phyloP scores from a whole-genome alignment of 1,140 invertebrate genomes.

The Bombus turneri region DNA sequence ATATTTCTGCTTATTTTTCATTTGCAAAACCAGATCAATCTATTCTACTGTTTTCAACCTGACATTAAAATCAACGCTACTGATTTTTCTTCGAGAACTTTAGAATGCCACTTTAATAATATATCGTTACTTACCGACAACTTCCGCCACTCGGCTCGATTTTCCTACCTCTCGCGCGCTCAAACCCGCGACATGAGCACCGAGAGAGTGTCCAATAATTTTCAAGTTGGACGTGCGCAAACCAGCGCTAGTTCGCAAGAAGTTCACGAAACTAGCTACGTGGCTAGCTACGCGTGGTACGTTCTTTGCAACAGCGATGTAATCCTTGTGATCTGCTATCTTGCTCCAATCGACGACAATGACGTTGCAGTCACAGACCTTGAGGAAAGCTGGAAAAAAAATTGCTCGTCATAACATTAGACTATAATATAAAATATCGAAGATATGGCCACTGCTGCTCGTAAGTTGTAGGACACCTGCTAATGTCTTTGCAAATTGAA shows the following conservation, averaged over 20 bases:
- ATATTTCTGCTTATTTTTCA: not conserved
- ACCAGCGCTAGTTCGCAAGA: slow-evolving; percentile 80
- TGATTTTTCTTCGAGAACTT: no score
- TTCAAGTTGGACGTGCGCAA: slow-evolving; percentile 84
- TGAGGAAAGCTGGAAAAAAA: slow-evolving; percentile 37
- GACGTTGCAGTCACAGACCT: slow-evolving; percentile 79
- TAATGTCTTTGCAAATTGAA: rapidly evolving
- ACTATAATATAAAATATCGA: no score
- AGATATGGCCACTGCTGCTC: no score
- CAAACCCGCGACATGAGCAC: slow-evolving; percentile 86
- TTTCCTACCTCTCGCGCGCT: slow-evolving; percentile 77
- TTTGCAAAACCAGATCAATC: not conserved
- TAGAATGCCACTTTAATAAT: no score
- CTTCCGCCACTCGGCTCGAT: not conserved
- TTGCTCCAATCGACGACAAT: slow-evolving; percentile 84
- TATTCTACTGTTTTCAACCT: not conserved
- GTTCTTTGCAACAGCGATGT: slow-evolving; percentile 74
- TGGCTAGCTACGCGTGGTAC: slow-evolving; percentile 82
- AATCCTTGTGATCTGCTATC: slow-evolving; percentile 75
- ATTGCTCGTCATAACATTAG: rapidly evolving
- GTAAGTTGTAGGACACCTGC: no score
- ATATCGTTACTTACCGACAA: slow-evolving; percentile 42
- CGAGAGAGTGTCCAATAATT: slow-evolving; percentile 87
- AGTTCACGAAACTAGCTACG: slow-evolving; percentile 82
- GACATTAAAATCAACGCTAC: not conserved